Percentiles rank a stretch among this genome's conserved stretches.
These are phyloP conservation scores for Grammomys dolichurus DNA, from an alignment of 2,113 vertebrate genomes.

Conservation along the genomic window DNA sequence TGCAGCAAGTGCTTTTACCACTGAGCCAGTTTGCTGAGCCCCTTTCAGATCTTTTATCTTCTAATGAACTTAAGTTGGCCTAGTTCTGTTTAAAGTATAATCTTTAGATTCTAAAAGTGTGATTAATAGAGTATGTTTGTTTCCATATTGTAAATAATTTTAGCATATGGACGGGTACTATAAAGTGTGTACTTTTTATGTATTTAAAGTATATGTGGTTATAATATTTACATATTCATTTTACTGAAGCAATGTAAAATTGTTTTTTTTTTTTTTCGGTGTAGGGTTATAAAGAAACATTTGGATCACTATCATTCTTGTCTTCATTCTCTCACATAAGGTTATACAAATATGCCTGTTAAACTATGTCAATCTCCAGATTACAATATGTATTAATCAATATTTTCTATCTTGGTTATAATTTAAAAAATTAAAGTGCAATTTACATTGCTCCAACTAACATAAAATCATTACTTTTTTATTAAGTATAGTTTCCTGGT, in stretches of 20 bases:
- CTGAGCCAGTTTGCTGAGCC: too few relatives aligned
- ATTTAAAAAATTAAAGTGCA: constrained; percentile 11
- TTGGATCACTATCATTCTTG: constrained; percentile 36
- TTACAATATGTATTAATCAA: not conserved
- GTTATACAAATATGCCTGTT: constrained; percentile 16
- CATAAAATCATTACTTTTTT: constrained; percentile 31
- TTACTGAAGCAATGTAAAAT: not conserved
- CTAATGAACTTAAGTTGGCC: not conserved
- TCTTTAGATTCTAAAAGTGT: constrained; percentile 22
- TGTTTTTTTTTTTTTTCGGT: not conserved
- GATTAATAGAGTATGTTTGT: not conserved
- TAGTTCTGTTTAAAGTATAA: constrained; percentile 6
- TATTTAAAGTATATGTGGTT: not conserved
- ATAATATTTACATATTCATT: not conserved
- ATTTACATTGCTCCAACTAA: not conserved
- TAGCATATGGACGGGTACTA: not conserved
- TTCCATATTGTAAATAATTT: not conserved
- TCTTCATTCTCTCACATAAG: not conserved
- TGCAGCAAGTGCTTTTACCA: too few relatives aligned
- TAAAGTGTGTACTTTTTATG: constrained; percentile 15
- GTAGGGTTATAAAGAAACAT: constrained; percentile 31
- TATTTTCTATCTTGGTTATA: constrained; percentile 54
- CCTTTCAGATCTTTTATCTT: not conserved
- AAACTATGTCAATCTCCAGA: not conserved
- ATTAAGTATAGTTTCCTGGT: not conserved